Evolutionary conservation across 2,113 vertebrate genomes (phyloP), one percentile per base, ranked within the genome.

Genomic region (Tamias sibiricus): DNA sequence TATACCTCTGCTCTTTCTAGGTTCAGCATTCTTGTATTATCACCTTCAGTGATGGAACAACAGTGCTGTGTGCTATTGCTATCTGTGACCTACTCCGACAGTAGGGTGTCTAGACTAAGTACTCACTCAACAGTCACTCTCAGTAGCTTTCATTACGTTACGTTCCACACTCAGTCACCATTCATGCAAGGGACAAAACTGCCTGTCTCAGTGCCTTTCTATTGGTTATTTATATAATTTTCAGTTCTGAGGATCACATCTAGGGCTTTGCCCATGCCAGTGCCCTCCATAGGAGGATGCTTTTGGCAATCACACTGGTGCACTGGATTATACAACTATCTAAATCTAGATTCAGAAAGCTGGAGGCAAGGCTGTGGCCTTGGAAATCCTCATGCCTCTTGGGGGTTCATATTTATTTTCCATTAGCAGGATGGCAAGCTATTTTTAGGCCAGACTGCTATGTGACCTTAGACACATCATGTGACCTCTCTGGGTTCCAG

Each of bases 61-160:
- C 5, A 1, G 0, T 0, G 7, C 7, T 1, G 4, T 1, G 4
- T 1, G 12, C 20, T 2, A 2, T 28, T 1, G 17, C 32, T 26
- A 0, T 44, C 4, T 66, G 28, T 37, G n/a, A 49, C 24, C 32
- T 3, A 1, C 8, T 44, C 52, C 62, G 32, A 16, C 4, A 1
- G 1, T 1, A 2, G 13, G 17, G n/a, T 10, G 44, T 26, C 49
- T 12, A 2, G 16, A 9, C 17, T 52, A 91, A 11, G 77, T 3
- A 75, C 72, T 71, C 32, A 11, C 20, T n/a, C 7, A 4, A 28
- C 13, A 24, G 28, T 5, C 42, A 77, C 40, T 42, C 64, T 91
- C 13, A 24, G 62, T 12, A 10, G 4, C 6, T 66, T 24, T 26
- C 44, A 11, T n/a, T 30, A 49, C 20, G 57, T 1, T 6, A 5